Evolutionary conservation across 2,797 vertebrate genomes (phyloP), one percentile per base, ranked within the genome.

Genomic region (Mormyrus hasselquistii): DNA sequence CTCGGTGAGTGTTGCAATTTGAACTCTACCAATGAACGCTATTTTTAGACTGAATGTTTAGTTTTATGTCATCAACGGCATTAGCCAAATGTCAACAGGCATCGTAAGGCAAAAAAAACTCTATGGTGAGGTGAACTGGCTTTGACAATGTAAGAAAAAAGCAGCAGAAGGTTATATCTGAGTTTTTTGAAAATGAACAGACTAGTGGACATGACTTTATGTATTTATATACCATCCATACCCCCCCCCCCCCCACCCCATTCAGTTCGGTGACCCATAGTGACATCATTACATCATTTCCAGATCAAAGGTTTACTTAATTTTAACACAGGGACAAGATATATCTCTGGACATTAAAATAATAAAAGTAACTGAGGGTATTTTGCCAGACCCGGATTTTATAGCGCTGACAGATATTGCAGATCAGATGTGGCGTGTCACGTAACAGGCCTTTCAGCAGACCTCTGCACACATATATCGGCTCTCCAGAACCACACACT

Each of bases 271-370:
- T 73, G 29, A 34, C 29, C 69, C 69, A 16, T 76, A 76, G 34
- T 76, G 69, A 76, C 69, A 41, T 76, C 14, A 76, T 76, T 76
- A 76, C 69, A 88, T 90, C 69, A 87, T 16, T 22, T 44, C 6
- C 16, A 87, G 85, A 41, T n/a, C 44, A 38, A 53, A 82, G 8
- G 9, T 87, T 65, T 65, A 34, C 53, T n/a, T 38, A 19, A 69
- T 16, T 49, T 38, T 69, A 69, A 69, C 29, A 1, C 41, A 53
- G 14, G 41, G 53, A 65, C 52, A 88, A 73, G 14, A 69, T 44
- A 53, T 16, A 59, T 55, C 44, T 59, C 73, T 9, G 19, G 34
- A 7, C 65, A 76, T 44, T 12, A 12, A 22, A 65, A 12, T 16
- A 86, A 12, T 44, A 62, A 88, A 34, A 41, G 25, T 44, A 12